Evolutionary conservation across 2,888 invertebrate genomes (phyloP).

Genomic region (Mactromeris polynyma): DNA sequence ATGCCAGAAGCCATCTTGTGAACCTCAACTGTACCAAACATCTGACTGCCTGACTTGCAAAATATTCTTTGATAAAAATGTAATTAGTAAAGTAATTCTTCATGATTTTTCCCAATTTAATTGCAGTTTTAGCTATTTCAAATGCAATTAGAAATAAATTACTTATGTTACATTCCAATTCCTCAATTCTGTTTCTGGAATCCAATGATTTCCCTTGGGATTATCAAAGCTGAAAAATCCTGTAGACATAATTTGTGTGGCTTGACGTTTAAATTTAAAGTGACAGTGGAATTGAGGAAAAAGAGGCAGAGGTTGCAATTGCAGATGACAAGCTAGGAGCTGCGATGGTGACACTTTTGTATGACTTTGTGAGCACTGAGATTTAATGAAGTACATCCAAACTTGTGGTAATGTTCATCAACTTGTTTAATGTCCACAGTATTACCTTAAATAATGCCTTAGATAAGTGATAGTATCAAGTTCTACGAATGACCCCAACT

Average conservation of each 20-base stretch:
- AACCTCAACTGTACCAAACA: neutral
- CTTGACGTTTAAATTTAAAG: neutral
- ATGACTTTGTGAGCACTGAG: neutral
- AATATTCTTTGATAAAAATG: neutral
- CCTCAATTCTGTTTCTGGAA: neutral
- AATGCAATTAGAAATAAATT: constrained; percentile 18
- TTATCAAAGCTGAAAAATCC: neutral
- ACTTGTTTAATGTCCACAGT: too few species aligned
- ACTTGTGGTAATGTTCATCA: neutral
- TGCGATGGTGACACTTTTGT: neutral
- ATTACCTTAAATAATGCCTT: too few species aligned
- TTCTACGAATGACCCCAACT: too few species aligned
- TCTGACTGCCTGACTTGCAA: neutral
- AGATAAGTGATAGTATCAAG: too few species aligned
- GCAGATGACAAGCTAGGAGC: neutral
- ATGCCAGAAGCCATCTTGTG: neutral
- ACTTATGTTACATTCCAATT: constrained; percentile 3
- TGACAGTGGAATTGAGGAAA: neutral
- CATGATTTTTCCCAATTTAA: neutral
- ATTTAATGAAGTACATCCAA: neutral
- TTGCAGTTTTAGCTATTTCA: neutral
- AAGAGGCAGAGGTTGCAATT: neutral
- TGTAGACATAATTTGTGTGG: neutral
- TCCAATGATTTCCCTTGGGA: neutral
- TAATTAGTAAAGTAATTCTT: neutral